These are phyloP conservation scores for Leucopsar rothschildi DNA, from an alignment of 2,113 vertebrate genomes.

Conservation along the genomic window DNA sequence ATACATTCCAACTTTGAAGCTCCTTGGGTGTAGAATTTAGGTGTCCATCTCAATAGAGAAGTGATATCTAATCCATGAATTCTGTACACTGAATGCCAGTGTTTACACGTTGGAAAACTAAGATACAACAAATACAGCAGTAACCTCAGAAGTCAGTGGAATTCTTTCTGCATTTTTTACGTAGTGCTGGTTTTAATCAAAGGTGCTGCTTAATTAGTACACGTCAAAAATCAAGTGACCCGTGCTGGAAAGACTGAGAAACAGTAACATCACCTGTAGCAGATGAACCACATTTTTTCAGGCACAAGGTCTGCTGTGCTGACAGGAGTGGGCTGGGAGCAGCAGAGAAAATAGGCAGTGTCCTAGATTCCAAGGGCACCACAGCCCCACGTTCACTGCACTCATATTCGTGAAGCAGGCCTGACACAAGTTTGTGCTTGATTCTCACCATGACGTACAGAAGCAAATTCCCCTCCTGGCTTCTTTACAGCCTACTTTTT, in stretches of 20 bases:
- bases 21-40: neutral
- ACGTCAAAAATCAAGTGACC: neutral
- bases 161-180: neutral
- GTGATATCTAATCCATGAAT: neutral
- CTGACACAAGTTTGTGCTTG: neutral
- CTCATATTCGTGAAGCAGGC: neutral
- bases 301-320: neutral
- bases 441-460: neutral
- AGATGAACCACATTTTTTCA: neutral
- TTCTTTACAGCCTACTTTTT: neutral
- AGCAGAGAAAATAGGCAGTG: neutral
- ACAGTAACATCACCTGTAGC: neutral
- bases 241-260: neutral
- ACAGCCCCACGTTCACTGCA: neutral
- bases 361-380: neutral
- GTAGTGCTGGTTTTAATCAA: neutral
- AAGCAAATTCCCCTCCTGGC: neutral
- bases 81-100: neutral
- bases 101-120: neutral
- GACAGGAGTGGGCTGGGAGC: constrained; percentile 10
- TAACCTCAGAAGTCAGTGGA: neutral
- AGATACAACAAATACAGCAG: neutral
- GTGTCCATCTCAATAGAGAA: neutral
- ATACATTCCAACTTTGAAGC: neutral
- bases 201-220: neutral